Evolutionary conservation across 2,888 invertebrate genomes (phyloP).

Genomic region (Scaptomyza polygonia): DNA sequence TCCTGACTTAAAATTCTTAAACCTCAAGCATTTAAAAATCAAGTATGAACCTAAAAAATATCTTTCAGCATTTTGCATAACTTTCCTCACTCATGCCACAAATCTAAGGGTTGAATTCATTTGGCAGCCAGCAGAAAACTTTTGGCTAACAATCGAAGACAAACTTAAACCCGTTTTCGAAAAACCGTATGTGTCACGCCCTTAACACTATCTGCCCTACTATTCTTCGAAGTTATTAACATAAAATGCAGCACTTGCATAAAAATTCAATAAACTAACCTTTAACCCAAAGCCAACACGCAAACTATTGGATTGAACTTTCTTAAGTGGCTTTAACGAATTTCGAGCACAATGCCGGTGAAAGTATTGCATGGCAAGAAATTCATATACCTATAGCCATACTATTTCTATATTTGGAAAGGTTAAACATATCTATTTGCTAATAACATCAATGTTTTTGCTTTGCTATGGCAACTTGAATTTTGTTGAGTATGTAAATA

Average conservation of each 20-base stretch:
- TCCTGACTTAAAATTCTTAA: neutral
- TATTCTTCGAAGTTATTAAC: neutral
- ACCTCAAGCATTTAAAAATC: no score
- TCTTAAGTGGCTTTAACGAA: no score
- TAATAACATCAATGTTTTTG: neutral
- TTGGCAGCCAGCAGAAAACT: constrained; percentile 11
- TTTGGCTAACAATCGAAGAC: constrained; percentile 21
- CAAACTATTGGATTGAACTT: constrained; percentile 8
- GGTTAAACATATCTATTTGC: neutral
- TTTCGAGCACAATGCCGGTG: constrained; percentile 2
- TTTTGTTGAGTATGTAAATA: neutral
- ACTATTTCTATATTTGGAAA: neutral
- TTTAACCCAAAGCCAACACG: constrained; percentile 11
- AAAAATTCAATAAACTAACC: constrained; percentile 41
- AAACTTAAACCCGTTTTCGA: constrained; percentile 23
- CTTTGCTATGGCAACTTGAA: neutral
- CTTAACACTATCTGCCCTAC: neutral
- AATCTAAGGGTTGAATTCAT: no score
- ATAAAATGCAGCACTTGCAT: constrained; percentile 44
- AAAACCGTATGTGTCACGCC: constrained; percentile 23
- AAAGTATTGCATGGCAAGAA: constrained; percentile 6
- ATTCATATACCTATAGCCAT: neutral
- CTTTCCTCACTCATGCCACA: constrained; percentile 22
- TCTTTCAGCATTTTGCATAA: constrained; percentile 9
- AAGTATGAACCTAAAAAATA: no score